Conservation (phyloP, 2,113 vertebrate genomes). For the Ivindomyrus marchei region DNA sequence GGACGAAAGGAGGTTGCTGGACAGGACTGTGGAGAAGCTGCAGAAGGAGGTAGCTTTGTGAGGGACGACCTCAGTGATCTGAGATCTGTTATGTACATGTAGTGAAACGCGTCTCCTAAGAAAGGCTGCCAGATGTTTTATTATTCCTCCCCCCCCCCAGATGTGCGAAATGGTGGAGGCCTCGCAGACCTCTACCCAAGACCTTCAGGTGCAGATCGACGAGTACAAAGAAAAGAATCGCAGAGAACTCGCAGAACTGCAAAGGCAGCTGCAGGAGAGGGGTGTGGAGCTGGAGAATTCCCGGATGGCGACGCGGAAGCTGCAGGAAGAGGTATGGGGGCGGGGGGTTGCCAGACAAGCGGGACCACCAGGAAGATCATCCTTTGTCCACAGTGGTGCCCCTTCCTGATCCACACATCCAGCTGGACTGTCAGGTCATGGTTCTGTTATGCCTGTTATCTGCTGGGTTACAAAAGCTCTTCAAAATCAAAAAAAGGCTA, state of each 20-base stretch:
- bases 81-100: not conserved
- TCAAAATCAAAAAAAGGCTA: not conserved
- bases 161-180: slow-evolving; percentile 67
- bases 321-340: slow-evolving; percentile 79
- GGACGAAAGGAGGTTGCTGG: slow-evolving; percentile 70
- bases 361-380: slow-evolving; percentile 15
- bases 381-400: slow-evolving; percentile 31
- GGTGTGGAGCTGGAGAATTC: slow-evolving; percentile 75
- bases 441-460: slow-evolving; percentile 35
- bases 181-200: slow-evolving; percentile 66
- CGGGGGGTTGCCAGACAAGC: slow-evolving; percentile 25
- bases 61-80: not conserved
- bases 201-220: slow-evolving; percentile 86
- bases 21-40: slow-evolving; percentile 75
- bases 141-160: slow-evolving; percentile 46
- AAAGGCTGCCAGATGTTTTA: not conserved
- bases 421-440: slow-evolving; percentile 41
- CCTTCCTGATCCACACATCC: slow-evolving; percentile 17
- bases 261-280: slow-evolving; percentile 78
- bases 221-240: slow-evolving; percentile 87
- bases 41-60: slow-evolving; percentile 76
- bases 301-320: slow-evolving; percentile 53
- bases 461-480: not conserved
- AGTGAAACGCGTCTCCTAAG: not conserved
- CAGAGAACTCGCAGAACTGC: slow-evolving; percentile 72